Conservation (phyloP, 1,140 invertebrate species). For the Probaryconus sp. region DNA sequence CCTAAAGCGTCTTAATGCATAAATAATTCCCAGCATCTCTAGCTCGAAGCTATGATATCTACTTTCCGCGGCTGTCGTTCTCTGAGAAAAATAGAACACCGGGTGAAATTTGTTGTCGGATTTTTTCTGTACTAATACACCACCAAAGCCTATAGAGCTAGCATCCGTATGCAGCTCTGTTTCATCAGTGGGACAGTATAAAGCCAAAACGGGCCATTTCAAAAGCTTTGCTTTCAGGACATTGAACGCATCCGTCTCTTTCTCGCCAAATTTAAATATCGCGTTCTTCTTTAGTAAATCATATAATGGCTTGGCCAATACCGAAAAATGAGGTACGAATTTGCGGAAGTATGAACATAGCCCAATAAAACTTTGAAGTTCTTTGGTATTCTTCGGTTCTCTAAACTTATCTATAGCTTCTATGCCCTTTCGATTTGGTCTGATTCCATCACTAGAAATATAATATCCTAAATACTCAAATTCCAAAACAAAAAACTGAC, state of each 20-base stretch:
- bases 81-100: conserved; percentile 54
- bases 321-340: conserved; percentile 7
- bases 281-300: conserved; percentile 18
- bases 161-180: conserved; percentile 66
- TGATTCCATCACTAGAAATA: not conserved
- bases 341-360: conserved; percentile 1
- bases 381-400: conserved; percentile 7
- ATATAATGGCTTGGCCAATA: no score
- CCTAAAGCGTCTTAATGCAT: conserved; percentile 72
- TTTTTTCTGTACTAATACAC: conserved; percentile 48
- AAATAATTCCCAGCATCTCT: conserved; percentile 58
- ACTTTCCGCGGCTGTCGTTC: conserved; percentile 18
- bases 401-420: conserved; percentile 50
- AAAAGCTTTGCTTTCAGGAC: conserved; percentile 12
- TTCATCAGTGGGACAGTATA: conserved; percentile 42
- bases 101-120: conserved; percentile 32
- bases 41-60: conserved; percentile 54
- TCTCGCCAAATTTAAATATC: conserved; percentile 9
- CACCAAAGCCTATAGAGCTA: conserved; percentile 56
- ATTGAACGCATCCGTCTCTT: conserved; percentile 7
- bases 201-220: conserved; percentile 28
- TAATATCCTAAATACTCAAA: conserved; percentile 10
- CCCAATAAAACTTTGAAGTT: not conserved
- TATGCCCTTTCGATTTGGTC: not conserved
- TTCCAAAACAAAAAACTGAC: not conserved